Evolutionary conservation across 2,888 invertebrate species (phyloP), one percentile per base, ranked within the genome.

Genomic region (Lissocephala sabroskyi): DNA sequence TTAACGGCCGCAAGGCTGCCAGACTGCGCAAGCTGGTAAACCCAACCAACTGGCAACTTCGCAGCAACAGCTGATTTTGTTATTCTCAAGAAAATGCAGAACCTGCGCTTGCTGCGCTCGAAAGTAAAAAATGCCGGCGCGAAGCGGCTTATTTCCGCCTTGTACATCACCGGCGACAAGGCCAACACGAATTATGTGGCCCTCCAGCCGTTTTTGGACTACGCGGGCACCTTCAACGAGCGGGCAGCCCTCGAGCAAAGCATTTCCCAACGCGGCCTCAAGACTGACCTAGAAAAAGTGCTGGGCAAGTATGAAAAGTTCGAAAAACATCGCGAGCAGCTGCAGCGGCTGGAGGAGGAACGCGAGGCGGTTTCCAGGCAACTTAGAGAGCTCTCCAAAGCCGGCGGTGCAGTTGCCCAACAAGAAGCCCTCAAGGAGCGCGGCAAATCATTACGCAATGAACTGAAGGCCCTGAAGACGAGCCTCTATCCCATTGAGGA

Each of bases 401-500:
- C 52, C 5, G 49, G 42, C 5, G 56, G 41, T 2, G 18, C 42
- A 1, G 11, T 37, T 2, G 55, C 36, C 7, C 61, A 82, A 30
- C 79, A 87, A 1, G 85, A 87, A 23, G 86, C 87, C 59, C 80
- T 91, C 1, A 89, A 87, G 79, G 81, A 88, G 10, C 88, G 89
- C 65, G 86, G 86, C 0, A 85, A 86, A 65, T 68, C 86, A 2
- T 41, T 91, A 0, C 87, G 89, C 68, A 87, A 89, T 36, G 90
- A 92, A 59, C 79, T 91, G n/a, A 91, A 88, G 77, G 84, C 85
- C 23, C 70, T 93, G 1, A 91, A 88, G 76, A 85, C 86, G 9
- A 86, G 87, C 35, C 81, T 90, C n/a, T 91, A 91, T 87, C 88
- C 88, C n/a, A 85, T 93, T 4, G 92, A 94, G 80, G 91, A 92